Percentiles rank a stretch among this genome's conserved stretches.
These are phyloP conservation scores for Dasyurus viverrinus DNA, from an alignment of 2,113 vertebrate species.

Conservation along the genomic window DNA sequence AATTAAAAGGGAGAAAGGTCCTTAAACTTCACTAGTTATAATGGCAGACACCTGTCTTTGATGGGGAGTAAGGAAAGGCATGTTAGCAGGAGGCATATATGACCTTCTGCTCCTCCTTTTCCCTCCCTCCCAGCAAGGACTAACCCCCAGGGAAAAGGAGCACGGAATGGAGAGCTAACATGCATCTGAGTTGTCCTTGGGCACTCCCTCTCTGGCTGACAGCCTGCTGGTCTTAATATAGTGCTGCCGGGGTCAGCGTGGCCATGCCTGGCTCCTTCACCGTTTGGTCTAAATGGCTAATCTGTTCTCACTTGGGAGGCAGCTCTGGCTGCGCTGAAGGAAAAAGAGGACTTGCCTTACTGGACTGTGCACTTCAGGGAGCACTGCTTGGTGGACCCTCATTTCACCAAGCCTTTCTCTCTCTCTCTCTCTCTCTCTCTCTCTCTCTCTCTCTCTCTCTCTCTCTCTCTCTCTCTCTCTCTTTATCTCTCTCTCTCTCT, in stretches of 20 bases:
- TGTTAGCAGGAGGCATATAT: background rate
- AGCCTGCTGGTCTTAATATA: background rate
- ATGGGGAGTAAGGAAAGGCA: background rate
- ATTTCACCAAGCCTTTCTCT: background rate
- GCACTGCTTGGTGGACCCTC: background rate
- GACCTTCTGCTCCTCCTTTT: background rate
- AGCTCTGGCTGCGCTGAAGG: background rate
- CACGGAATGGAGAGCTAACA: background rate
- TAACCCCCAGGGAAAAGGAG: background rate
- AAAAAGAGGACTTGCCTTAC: slow-evolving; percentile 9
- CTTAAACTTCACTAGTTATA: background rate
- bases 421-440: background rate
- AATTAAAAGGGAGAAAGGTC: background rate
- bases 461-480: too few species aligned
- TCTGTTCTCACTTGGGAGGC: background rate
- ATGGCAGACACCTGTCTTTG: background rate
- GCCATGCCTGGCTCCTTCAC: background rate
- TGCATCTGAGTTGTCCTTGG: background rate
- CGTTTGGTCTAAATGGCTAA: background rate
- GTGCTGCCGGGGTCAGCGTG: background rate
- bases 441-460: too few species aligned
- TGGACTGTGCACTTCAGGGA: background rate
- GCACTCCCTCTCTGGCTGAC: background rate
- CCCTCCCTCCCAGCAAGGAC: background rate
- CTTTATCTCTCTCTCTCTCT: too few species aligned